phyloP scores from a whole-genome alignment of 2,888 invertebrate species.

The Gnatocerus cornutus region DNA sequence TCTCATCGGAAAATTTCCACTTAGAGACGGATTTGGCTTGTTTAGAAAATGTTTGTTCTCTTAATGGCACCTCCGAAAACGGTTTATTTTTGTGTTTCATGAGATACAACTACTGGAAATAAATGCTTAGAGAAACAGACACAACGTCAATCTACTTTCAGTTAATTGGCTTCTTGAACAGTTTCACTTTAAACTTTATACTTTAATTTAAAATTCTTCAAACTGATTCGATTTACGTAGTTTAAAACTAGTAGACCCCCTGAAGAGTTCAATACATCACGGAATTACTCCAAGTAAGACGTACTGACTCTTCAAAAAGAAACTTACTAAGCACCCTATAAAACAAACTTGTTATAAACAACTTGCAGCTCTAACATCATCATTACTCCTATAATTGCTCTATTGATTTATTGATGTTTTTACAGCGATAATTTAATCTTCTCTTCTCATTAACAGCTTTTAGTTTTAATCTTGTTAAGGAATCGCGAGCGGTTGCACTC shows the following conservation, averaged over 20 bases:
- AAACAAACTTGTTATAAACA: slow-evolving; percentile 42
- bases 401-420: slow-evolving; percentile 33
- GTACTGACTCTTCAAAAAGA: slow-evolving; percentile 34
- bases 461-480: slow-evolving; percentile 36
- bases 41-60: slow-evolving; percentile 1
- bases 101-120: too few relatives aligned
- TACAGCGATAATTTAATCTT: slow-evolving; percentile 24
- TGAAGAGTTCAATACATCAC: slow-evolving; percentile 41
- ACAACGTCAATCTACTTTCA: slow-evolving; percentile 15
- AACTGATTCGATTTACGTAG: slow-evolving; percentile 40
- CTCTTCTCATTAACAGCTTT: slow-evolving; percentile 24
- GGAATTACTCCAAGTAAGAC: slow-evolving; percentile 36
- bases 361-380: slow-evolving; percentile 21
- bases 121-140: not conserved
- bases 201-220: slow-evolving; percentile 38
- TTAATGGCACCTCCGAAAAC: too few relatives aligned
- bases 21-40: slow-evolving; percentile 11
- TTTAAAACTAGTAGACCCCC: slow-evolving; percentile 27
- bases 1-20: slow-evolving; percentile 32
- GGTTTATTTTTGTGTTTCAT: too few relatives aligned
- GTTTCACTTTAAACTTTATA: slow-evolving; percentile 25
- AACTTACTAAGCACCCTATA: slow-evolving; percentile 34
- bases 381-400: slow-evolving; percentile 26
- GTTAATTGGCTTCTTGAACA: slow-evolving; percentile 17
- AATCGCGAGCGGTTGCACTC: slow-evolving; percentile 2